Conservation (phyloP, 2,113 vertebrate genomes). For the Marmota monax region DNA sequence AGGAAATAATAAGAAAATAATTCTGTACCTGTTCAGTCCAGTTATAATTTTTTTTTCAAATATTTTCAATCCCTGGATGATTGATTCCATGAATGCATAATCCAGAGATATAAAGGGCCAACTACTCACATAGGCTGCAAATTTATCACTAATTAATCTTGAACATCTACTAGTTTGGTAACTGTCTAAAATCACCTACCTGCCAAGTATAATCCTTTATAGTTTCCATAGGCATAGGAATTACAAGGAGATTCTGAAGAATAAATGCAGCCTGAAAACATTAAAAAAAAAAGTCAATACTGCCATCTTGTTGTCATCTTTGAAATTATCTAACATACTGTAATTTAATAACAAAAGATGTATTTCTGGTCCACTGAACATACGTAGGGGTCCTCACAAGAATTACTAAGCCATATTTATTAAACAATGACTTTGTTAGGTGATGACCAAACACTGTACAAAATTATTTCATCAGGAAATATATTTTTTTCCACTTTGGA, state of each 20-base stretch:
- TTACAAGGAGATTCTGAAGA: slow-evolving; percentile 97
- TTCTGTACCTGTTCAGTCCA: neutral
- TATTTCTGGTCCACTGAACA: neutral
- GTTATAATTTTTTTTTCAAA: neutral
- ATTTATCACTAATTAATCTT: neutral
- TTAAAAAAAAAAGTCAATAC: slow-evolving; percentile 86
- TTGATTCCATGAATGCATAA: neutral
- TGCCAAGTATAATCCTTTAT: slow-evolving; percentile 93
- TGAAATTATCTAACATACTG: slow-evolving; percentile 62
- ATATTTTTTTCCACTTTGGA: neutral
- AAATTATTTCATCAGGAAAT: slow-evolving; percentile 23
- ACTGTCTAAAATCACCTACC: slow-evolving; percentile 87
- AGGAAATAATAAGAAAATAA: neutral
- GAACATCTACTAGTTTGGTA: slow-evolving; percentile 48
- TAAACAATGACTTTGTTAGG: neutral
- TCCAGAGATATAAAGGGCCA: neutral
- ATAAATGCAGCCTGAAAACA: slow-evolving; percentile 95
- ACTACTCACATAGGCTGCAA: neutral
- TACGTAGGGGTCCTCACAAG: neutral
- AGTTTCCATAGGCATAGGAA: slow-evolving; percentile 94
- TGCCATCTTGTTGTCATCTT: slow-evolving; percentile 89
- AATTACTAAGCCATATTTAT: neutral
- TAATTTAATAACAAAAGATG: neutral
- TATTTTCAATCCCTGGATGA: neutral
- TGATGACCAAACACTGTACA: neutral